These are phyloP conservation scores for Crocuta crocuta DNA, from an alignment of 2,113 vertebrate genomes.

Conservation along the genomic window DNA sequence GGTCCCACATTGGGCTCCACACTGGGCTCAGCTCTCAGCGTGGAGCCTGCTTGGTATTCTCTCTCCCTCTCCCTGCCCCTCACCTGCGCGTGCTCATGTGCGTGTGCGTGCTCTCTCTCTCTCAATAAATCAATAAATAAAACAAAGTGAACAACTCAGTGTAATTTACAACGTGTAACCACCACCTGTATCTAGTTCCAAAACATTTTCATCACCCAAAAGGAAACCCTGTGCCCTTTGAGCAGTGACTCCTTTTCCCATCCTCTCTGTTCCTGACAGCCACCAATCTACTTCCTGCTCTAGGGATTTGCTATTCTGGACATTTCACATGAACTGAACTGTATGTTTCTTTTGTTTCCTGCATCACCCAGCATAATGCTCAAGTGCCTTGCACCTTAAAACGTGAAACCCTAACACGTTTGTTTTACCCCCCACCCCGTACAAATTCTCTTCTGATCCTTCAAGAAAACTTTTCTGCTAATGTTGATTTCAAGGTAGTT, in stretches of 20 bases:
- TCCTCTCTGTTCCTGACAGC: background rate
- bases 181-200: background rate
- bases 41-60: background rate
- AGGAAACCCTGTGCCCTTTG: background rate
- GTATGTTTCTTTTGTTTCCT: background rate
- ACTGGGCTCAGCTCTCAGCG: background rate
- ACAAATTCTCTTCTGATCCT: constrained; percentile 20
- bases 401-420: background rate
- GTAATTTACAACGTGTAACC: background rate
- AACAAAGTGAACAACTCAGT: background rate
- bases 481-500: background rate
- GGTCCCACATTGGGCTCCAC: background rate
- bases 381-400: background rate
- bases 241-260: background rate
- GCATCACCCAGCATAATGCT: background rate
- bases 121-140: background rate
- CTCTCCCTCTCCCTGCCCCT: background rate
- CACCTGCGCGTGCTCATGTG: background rate
- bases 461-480: background rate
- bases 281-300: background rate
- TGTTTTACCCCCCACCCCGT: background rate
- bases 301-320: background rate
- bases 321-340: background rate
- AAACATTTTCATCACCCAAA: background rate
- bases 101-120: background rate